These are phyloP conservation scores for Eremobia ochroleuca DNA, from an alignment of 2,888 invertebrate genomes.

Conservation along the genomic window DNA sequence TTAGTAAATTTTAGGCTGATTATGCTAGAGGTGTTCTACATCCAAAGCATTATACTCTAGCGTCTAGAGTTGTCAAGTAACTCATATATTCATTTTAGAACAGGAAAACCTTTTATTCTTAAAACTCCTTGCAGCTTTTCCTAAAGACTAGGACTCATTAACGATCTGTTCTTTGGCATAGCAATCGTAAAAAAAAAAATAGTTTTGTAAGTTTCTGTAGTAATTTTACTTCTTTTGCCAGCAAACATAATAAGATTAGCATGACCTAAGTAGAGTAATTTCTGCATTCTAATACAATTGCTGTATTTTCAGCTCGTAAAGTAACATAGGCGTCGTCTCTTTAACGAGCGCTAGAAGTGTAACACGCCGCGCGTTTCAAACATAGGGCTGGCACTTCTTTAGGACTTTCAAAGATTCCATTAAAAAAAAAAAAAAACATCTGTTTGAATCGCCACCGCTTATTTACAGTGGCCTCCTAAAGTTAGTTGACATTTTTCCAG, in stretches of 20 bases:
- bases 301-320: conserved; percentile 40
- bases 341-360: conserved; percentile 64
- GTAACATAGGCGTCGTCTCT: conserved; percentile 62
- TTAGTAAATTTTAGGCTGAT: background rate
- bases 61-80: background rate
- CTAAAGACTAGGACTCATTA: too few relatives aligned
- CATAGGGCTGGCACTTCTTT: conserved; percentile 39
- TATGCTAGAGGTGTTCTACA: background rate
- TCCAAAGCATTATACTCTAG: background rate
- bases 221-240: background rate
- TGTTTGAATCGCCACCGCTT: too few relatives aligned
- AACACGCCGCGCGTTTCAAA: conserved; percentile 64
- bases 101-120: background rate
- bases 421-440: background rate
- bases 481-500: too few relatives aligned
- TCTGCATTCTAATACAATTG: conserved; percentile 40
- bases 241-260: background rate
- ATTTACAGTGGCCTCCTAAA: too few relatives aligned
- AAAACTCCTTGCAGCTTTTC: background rate
- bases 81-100: background rate
- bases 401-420: background rate
- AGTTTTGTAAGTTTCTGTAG: background rate
- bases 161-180: background rate
- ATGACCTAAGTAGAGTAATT: conserved; percentile 17
- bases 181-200: background rate